phyloP scores from a whole-genome alignment of 2,113 vertebrate genomes.

The Coregonus clupeaformis region DNA sequence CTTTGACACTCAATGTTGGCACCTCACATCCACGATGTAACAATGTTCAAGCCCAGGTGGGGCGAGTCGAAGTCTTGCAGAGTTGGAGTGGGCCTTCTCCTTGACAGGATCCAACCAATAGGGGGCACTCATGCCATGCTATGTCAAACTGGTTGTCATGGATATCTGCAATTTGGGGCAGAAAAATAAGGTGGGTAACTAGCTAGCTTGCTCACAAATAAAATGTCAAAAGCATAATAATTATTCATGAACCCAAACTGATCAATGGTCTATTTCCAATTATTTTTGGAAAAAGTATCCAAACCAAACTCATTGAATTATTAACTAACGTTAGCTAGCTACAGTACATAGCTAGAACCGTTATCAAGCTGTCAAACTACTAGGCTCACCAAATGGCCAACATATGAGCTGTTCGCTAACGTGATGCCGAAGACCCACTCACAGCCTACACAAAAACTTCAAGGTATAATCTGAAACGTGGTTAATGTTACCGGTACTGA shows the following conservation, averaged over 20 bases:
- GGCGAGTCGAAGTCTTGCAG: neutral
- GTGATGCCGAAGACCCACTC: neutral
- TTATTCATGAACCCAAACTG: neutral
- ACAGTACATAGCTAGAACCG: neutral
- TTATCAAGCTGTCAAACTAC: too few relatives aligned
- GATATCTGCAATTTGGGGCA: constrained; percentile 3
- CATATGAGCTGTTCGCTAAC: neutral
- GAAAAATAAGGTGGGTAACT: neutral
- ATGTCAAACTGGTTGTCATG: neutral
- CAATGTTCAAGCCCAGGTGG: neutral
- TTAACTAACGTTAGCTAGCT: too few relatives aligned
- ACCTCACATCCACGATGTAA: neutral
- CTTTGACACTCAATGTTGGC: constrained; percentile 48
- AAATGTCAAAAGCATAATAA: neutral
- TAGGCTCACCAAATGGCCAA: neutral
- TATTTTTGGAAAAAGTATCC: neutral
- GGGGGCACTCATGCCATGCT: neutral
- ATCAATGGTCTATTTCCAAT: neutral
- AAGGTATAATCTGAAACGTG: neutral
- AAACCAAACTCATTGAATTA: neutral
- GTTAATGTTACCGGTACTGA: neutral
- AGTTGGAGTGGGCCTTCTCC: neutral
- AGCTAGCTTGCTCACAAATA: neutral
- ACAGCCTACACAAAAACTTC: too few relatives aligned
- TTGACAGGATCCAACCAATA: constrained; percentile 7